These are phyloP conservation scores for Varanus komodoensis DNA, from an alignment of 2,113 vertebrate genomes.

Conservation along the genomic window DNA sequence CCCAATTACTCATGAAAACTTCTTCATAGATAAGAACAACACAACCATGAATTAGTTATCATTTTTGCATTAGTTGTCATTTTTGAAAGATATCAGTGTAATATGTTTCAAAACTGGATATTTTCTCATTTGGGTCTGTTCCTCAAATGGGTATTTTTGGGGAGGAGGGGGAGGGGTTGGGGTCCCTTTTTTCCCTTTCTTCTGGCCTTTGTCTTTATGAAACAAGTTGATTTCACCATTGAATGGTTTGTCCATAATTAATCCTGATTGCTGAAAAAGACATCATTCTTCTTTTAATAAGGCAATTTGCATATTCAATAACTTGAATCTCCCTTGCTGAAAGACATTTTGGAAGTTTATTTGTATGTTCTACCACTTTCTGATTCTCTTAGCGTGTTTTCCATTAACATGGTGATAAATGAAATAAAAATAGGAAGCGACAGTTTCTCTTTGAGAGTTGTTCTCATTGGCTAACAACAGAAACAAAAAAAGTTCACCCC, in stretches of 20 bases:
- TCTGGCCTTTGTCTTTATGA: conserved; percentile 50
- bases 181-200: conserved; percentile 35
- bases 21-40: not conserved
- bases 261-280: conserved; percentile 73
- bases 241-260: conserved; percentile 70
- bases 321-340: conserved; percentile 65
- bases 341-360: conserved; percentile 74
- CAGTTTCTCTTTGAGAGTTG: conserved; percentile 32
- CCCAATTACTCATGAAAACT: not conserved
- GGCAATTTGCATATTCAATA: conserved; percentile 72
- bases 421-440: conserved; percentile 59
- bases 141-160: conserved; percentile 17
- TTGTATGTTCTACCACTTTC: conserved; percentile 67
- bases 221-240: conserved; percentile 66
- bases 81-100: not conserved
- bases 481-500: conserved; percentile 11
- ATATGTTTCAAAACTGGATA: conserved; percentile 29
- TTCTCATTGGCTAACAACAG: conserved; percentile 47
- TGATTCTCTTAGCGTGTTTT: conserved; percentile 57
- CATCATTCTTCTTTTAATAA: conserved; percentile 76
- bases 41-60: not conserved
- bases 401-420: conserved; percentile 41
- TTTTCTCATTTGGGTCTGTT: conserved; percentile 63
- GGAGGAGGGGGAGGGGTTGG: not conserved
- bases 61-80: not conserved